A percentile compares a stretch with the other conserved stretches of the same genome.
Evolutionary conservation across 2,113 vertebrate genomes (phyloP).

Genomic region (Pipa parva): DNA sequence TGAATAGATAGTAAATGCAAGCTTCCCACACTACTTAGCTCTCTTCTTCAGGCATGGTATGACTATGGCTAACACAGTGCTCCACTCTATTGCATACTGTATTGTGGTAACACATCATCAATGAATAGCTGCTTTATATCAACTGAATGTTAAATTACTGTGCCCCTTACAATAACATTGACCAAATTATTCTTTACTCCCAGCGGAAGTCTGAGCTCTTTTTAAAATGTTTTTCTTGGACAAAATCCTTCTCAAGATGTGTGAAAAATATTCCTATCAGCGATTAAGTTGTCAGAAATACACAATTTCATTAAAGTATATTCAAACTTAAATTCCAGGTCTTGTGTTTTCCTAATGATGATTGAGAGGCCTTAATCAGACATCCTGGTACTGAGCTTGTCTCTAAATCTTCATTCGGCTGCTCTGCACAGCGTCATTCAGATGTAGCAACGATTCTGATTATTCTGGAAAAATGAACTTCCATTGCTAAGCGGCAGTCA

Average conservation of each 20-base stretch:
- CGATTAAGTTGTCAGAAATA: conserved; percentile 9
- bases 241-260: conserved; percentile 1
- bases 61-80: too few relatives aligned
- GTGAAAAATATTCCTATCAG: neutral
- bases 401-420: neutral
- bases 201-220: neutral
- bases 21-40: too few relatives aligned
- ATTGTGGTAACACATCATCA: too few relatives aligned
- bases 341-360: neutral
- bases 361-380: neutral
- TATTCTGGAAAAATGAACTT: too few relatives aligned
- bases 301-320: neutral
- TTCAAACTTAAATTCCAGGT: neutral
- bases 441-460: too few relatives aligned
- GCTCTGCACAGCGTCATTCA: too few relatives aligned
- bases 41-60: too few relatives aligned
- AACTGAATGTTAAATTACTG: conserved; percentile 3
- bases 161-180: conserved; percentile 12
- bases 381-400: neutral
- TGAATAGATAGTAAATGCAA: too few relatives aligned
- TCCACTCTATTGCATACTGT: too few relatives aligned
- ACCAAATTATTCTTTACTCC: conserved; percentile 11
- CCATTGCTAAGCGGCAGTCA: too few relatives aligned
- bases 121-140: conserved; percentile 33
- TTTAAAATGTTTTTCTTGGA: neutral